Evolutionary conservation across 2,888 invertebrate genomes (phyloP), one percentile per base, ranked within the genome.

Genomic region (Pseudococcus jackbeardsleyi): DNA sequence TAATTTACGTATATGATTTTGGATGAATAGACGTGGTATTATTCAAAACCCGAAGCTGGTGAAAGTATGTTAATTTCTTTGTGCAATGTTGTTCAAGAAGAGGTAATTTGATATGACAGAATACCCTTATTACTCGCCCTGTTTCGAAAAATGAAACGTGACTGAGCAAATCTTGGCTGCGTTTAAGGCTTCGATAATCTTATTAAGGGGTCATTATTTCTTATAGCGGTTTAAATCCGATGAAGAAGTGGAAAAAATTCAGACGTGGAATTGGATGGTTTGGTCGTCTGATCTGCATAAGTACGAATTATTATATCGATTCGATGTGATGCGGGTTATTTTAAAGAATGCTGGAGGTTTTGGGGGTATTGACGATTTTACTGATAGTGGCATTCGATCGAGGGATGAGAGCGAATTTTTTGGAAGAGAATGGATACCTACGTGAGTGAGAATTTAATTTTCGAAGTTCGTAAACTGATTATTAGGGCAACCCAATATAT

Each of bases 41-140:
- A 22, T 7, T 19, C 7, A 22, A 19, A 64, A 33, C 26, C 26
- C 26, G 26, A 33, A 33, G 26, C 26, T 11, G 64, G 64, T 64
- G 64, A 64, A 64, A 64, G 64, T 64, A 64, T 64, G 64, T 22
- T 64, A 64, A 64, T 64, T 64, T 64, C 64, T 64, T 64, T 64
- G 64, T 64, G 50, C 50, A 7, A 22, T 22, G 64, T 64, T 64
- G 22, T 64, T 64, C 50, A 50, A 50, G 50, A 50, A 50, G 15
- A 50, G 50, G 50, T 50, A 50, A 50, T 15, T 50, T 17, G 50
- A 50, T 50, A 50, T 17, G 50, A 15, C 15, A 17, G 17, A 50
- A 50, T 50, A 50, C 17, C 50, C 50, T 5, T 50, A 50, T 50
- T 50, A 50, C 50, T 17, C 17, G 15, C 17, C 17, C 50, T 19